Evolutionary conservation across 2,113 vertebrate genomes (phyloP), one percentile per base, ranked within the genome.

Genomic region (Hepsetus odoe): DNA sequence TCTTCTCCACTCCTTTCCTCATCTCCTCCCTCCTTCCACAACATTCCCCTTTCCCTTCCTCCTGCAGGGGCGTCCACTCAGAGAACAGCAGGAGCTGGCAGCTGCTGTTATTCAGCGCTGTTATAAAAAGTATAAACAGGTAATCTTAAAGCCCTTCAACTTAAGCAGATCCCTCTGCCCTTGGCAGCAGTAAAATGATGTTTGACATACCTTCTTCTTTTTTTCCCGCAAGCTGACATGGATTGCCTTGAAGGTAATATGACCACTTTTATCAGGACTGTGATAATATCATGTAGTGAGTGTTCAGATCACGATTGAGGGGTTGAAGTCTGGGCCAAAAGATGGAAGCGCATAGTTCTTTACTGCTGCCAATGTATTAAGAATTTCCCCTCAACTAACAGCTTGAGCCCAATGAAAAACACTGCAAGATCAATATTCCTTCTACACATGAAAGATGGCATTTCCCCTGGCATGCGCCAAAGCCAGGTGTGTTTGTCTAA

Each of bases 71-170:
- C 93, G 93, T 90, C 95, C 96, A 84, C 90, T 98, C 89, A 92
- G 95, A 91, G 97, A 99, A 82, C 96, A 98, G 91, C 96, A 96
- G 71, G 97, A 96, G 87, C 95, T 98, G 86, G 96, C 97, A 33
- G 95, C 95, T 0, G 95, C 96, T 81, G 96, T 99, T 85, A 96
- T 99, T 88, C 97, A 99, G 85, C 96, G 95, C 84, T 99, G 97
- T 89, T 98, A 98, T 91, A 95, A 97, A 84, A 96, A 96, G 91
- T 98, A 99, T 86, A 99, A 96, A 87, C 97, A 98, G 97, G 97
- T 99, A 93, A 92, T 83, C 1, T 22, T 3, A 49, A 24, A 22
- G 8, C 20, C 62, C 49, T 35, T 30, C 32, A 64, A 58, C 8
- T 26, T 12, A 9, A 65, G 22, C 62, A 58, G 30, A 24, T 28